Evolutionary conservation across 2,888 invertebrate species (phyloP), one percentile per base, ranked within the genome.

Genomic region (Unio delphinus): DNA sequence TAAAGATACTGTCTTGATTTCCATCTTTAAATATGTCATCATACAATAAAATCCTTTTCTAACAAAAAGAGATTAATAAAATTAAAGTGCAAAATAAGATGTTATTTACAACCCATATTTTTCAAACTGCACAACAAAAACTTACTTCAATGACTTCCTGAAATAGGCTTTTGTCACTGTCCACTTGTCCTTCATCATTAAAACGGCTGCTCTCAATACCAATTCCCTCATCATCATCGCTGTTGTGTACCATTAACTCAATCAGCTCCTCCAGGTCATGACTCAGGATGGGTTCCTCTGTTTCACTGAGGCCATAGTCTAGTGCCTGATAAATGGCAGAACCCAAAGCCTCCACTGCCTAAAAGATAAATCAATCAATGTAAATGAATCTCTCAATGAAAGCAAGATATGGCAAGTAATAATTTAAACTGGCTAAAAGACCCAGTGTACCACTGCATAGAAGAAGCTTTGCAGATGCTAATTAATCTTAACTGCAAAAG

Each of bases 231-330:
- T 92, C 92, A 84, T 94, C 94, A 72, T 93, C 94, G 3, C 95
- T 96, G 80, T 93, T 92, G 64, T 93, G 92, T 65, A 95, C 95
- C 96, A 97, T 96, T 88, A 94, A 93, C 77, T 94, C 94, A 88
- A 98, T 95, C 68, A 98, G 93, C 67, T 93, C 92, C 90, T 96
- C 96, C 79, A 98, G 92, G 88, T 96, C 95, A 20, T 94, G 93
- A 81, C 95, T 95, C 83, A 98, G 93, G 83, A 94, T 93, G 81
- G 95, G 92, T 91, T 97, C 97, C 91, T 97, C 96, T 76, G 95
- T 94, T 83, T 94, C 94, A 61, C 93, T 93, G 86, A 95, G 93
- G 80, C 96, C 95, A 91, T 94, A 96, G 91, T 98, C 97, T 90
- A 98, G 92, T 58, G 97, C 96, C 84, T 94, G 93, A 91, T 95